Evolutionary conservation across 1,140 invertebrate genomes (phyloP).

Genomic region (Drosophila tropicalis): DNA sequence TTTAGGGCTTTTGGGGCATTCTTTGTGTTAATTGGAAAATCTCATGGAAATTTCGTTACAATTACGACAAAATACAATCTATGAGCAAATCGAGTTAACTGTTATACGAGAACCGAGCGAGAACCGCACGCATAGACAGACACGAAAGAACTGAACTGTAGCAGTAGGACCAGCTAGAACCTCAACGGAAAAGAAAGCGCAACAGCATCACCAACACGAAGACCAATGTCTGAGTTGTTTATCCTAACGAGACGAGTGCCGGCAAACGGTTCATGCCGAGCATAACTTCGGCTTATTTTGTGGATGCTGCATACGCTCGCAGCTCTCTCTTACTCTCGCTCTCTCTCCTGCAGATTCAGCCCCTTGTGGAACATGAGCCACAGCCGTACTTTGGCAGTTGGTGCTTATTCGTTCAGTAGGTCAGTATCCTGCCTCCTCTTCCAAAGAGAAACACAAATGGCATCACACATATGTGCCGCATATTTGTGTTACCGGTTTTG

Average conservation of each 20-base stretch:
- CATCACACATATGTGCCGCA: conserved; percentile 35
- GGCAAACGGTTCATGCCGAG: conserved; percentile 17
- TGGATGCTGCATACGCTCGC: conserved; percentile 50
- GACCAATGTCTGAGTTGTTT: conserved; percentile 54
- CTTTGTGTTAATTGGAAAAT: conserved; percentile 50
- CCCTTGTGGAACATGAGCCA: conserved; percentile 18
- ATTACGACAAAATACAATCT: conserved; percentile 1
- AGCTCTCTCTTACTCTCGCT: neutral
- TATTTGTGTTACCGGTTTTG: conserved; percentile 52
- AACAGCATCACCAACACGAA: conserved; percentile 57
- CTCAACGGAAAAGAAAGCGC: conserved; percentile 60
- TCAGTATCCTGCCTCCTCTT: conserved; percentile 45
- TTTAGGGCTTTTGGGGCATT: conserved; percentile 8
- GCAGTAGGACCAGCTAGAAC: conserved; percentile 12
- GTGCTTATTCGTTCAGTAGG: conserved; percentile 73
- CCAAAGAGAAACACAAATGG: neutral
- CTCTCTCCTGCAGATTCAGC: conserved; percentile 59
- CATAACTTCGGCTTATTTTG: conserved; percentile 18
- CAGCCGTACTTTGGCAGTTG: neutral
- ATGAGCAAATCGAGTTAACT: conserved; percentile 11
- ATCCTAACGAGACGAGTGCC: conserved; percentile 17
- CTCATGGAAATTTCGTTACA: conserved; percentile 34
- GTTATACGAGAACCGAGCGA: conserved; percentile 25
- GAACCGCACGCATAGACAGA: conserved; percentile 73
- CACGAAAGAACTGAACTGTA: conserved; percentile 71